phyloP scores from a whole-genome alignment of 2,113 vertebrate genomes.

The Toxostoma redivivum region DNA sequence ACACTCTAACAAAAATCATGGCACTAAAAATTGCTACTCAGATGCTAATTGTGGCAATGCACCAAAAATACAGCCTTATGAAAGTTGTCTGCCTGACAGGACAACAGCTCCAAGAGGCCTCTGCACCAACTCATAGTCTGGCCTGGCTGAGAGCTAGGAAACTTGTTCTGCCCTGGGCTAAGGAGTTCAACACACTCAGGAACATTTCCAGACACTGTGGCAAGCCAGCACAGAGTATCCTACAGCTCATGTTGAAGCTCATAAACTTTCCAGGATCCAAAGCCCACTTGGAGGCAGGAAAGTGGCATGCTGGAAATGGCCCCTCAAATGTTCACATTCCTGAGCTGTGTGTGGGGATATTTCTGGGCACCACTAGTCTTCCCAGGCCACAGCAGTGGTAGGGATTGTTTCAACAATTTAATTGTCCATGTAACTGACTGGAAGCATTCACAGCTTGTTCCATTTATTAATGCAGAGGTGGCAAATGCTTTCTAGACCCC shows the following conservation, averaged over 20 bases:
- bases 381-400: neutral
- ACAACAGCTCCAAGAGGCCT: neutral
- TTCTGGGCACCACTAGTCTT: neutral
- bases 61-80: neutral
- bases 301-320: neutral
- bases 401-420: neutral
- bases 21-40: neutral
- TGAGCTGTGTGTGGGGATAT: neutral
- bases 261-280: neutral
- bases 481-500: neutral
- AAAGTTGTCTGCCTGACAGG: neutral
- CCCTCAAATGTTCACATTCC: neutral
- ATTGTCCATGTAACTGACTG: neutral
- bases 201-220: neutral
- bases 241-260: neutral
- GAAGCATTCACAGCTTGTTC: neutral
- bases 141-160: neutral
- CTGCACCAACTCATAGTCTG: accelerated
- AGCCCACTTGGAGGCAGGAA: neutral
- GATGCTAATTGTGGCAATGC: neutral
- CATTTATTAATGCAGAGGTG: neutral
- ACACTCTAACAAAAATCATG: neutral
- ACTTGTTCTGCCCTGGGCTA: neutral
- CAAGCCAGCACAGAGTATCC: neutral
- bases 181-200: neutral